Conservation (phyloP, 2,113 vertebrate genomes). For the Mormyrus lacerda region DNA sequence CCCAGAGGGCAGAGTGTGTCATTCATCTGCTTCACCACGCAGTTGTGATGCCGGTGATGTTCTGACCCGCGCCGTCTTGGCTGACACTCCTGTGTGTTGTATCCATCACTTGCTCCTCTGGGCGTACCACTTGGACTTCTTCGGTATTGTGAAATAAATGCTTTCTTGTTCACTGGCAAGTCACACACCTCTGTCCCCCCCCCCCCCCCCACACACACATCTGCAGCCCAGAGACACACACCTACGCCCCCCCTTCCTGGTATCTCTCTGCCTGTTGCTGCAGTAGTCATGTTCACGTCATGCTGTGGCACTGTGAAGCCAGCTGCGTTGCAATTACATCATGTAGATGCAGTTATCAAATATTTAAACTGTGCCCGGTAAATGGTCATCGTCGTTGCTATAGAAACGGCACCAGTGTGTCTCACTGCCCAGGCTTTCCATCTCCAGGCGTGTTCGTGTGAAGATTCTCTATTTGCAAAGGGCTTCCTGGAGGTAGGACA, state of each 20-base stretch:
- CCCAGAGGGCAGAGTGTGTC: neutral
- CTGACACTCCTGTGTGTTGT: neutral
- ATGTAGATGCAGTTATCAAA: neutral
- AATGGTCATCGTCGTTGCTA: neutral
- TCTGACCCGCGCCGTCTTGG: neutral
- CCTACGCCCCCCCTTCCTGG: slow-evolving; percentile 13
- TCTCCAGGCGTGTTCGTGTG: slow-evolving; percentile 14
- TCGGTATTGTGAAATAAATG: neutral
- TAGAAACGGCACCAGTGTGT: neutral
- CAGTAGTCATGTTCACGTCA: neutral
- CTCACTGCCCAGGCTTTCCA: slow-evolving; percentile 7
- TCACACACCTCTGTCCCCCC: slow-evolving; percentile 10
- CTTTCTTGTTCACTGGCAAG: slow-evolving; percentile 3
- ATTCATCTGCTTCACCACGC: neutral
- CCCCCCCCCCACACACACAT: slow-evolving; percentile 24
- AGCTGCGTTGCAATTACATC: neutral
- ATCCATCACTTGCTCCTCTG: neutral
- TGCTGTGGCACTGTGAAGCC: neutral
- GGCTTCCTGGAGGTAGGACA: neutral
- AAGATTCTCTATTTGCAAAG: neutral
- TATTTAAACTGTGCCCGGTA: neutral
- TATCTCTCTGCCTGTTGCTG: neutral
- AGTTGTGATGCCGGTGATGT: neutral
- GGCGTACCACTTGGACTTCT: neutral
- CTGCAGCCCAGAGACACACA: slow-evolving; percentile 30